These are phyloP conservation scores for Oncorhynchus masou DNA, from an alignment of 2,113 vertebrate species.

Conservation along the genomic window DNA sequence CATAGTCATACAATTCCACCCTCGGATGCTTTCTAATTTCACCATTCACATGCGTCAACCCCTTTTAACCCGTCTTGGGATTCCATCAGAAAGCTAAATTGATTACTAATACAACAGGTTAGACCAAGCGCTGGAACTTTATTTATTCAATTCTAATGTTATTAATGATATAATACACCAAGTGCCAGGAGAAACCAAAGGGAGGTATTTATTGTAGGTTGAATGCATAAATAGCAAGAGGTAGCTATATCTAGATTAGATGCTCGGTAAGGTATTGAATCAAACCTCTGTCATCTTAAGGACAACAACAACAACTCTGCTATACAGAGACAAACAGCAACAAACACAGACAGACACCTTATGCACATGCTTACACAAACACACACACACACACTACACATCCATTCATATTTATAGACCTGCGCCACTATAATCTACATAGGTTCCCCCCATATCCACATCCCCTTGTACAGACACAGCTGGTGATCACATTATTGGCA, in stretches of 20 bases:
- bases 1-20: slow-evolving; percentile 42
- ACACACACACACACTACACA: too few relatives aligned
- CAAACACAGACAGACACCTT: background rate
- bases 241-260: background rate
- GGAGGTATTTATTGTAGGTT: background rate
- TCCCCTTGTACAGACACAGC: too few relatives aligned
- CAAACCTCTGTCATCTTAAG: too few relatives aligned
- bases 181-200: background rate
- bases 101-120: slow-evolving; percentile 27
- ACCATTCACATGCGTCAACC: slow-evolving; percentile 19
- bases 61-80: slow-evolving; percentile 21
- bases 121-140: slow-evolving; percentile 2
- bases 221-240: background rate
- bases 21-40: slow-evolving; percentile 20
- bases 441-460: too few relatives aligned
- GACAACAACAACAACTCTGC: background rate
- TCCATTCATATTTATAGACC: too few relatives aligned
- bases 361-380: too few relatives aligned
- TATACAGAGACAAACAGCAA: background rate
- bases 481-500: too few relatives aligned
- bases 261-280: background rate
- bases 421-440: too few relatives aligned
- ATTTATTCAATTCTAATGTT: background rate
- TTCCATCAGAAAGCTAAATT: slow-evolving; percentile 44
- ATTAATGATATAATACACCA: background rate